Percentiles rank a stretch among this genome's conserved stretches.
Evolutionary conservation across 2,797 vertebrate genomes (phyloP).

Genomic region (Sebastes vulpes): DNA sequence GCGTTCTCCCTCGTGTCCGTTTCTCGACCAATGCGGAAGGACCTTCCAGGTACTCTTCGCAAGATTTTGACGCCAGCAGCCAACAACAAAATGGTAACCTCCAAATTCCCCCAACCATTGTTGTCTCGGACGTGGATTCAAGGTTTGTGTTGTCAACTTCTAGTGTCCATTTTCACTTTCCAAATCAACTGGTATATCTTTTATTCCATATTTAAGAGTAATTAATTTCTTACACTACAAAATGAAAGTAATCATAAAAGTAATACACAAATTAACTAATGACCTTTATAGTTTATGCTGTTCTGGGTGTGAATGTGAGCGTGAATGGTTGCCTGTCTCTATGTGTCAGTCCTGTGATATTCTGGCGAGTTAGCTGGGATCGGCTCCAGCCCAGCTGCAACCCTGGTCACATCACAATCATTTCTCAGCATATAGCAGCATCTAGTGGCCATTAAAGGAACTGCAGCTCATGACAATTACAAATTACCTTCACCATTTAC

Average conservation of each 20-base stretch:
- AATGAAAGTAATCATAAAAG: not conserved
- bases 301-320: not conserved
- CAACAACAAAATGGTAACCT: not conserved
- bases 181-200: not conserved
- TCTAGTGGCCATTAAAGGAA: not conserved
- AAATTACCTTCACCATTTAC: not conserved
- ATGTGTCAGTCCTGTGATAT: too few species aligned
- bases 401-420: too few species aligned
- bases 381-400: too few species aligned
- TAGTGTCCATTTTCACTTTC: not conserved
- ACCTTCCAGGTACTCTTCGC: constrained; percentile 48
- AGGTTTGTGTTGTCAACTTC: constrained; percentile 30
- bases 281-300: not conserved
- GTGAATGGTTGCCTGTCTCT: too few species aligned
- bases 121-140: constrained; percentile 31
- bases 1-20: constrained; percentile 5
- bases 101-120: constrained; percentile 40
- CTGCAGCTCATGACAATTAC: not conserved
- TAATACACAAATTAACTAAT: not conserved
- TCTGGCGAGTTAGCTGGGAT: too few species aligned
- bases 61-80: not conserved
- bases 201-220: not conserved
- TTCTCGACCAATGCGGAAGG: constrained; percentile 58
- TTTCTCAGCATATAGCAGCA: not conserved
- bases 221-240: not conserved